Evolutionary conservation across 2,113 vertebrate species (phyloP).

Genomic region (Nothocercus nigrocapillus): DNA sequence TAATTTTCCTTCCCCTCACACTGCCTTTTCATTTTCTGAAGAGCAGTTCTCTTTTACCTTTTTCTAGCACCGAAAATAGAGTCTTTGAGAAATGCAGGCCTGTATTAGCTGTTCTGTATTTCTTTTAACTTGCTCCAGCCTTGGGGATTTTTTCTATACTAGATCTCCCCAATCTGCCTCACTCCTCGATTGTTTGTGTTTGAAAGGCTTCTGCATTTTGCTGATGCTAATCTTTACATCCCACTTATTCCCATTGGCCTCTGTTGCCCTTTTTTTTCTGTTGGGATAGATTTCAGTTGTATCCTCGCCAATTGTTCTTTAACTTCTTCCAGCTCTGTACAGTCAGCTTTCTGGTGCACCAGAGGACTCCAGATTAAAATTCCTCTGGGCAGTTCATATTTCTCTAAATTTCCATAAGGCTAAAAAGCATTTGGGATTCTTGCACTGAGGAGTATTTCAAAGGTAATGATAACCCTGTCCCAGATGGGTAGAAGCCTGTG

Average conservation of each 20-base stretch:
- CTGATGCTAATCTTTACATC: constrained; percentile 55
- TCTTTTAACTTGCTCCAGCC: constrained; percentile 13
- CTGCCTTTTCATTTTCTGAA: background rate
- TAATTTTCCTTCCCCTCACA: background rate
- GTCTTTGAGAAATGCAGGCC: background rate
- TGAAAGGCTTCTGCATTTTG: constrained; percentile 20
- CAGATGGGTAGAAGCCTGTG: background rate
- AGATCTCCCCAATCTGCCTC: background rate
- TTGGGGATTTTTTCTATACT: background rate
- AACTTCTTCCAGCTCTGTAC: constrained; percentile 21
- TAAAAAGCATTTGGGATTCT: background rate
- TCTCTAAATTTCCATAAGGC: constrained; percentile 20
- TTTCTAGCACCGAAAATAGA: background rate
- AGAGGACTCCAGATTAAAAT: constrained; percentile 1
- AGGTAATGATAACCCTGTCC: background rate
- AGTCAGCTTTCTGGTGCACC: constrained; percentile 29
- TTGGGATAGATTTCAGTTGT: constrained; percentile 41
- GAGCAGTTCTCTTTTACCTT: background rate
- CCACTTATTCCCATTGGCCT: constrained; percentile 18
- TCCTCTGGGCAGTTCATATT: constrained; percentile 30
- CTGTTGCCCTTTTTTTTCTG: background rate
- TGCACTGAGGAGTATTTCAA: background rate
- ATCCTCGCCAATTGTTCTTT: constrained; percentile 26
- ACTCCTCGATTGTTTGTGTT: background rate
- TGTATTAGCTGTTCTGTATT: background rate